These are phyloP conservation scores for Bradysia coprophila DNA, from an alignment of 1,140 invertebrate species.

Conservation along the genomic window DNA sequence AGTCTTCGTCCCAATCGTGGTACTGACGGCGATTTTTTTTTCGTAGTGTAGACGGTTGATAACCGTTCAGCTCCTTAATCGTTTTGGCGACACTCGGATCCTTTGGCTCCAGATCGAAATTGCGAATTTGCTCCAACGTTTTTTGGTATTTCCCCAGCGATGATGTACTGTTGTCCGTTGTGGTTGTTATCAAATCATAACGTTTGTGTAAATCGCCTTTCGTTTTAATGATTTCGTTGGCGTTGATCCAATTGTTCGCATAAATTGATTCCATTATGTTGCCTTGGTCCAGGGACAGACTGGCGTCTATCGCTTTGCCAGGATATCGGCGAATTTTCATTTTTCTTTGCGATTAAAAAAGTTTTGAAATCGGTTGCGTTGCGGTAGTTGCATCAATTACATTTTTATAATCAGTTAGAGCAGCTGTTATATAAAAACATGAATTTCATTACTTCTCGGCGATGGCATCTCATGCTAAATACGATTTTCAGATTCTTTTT, in stretches of 20 bases:
- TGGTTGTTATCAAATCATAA: constrained; percentile 11
- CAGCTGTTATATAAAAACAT: too few species aligned
- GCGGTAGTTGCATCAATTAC: too few species aligned
- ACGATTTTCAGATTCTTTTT: too few species aligned
- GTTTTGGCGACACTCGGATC: constrained; percentile 11
- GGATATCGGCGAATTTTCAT: constrained; percentile 73
- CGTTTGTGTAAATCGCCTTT: constrained; percentile 5
- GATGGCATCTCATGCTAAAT: too few species aligned
- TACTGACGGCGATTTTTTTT: constrained; percentile 29
- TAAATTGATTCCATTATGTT: constrained; percentile 53
- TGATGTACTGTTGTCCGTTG: constrained; percentile 28
- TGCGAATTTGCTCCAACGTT: constrained; percentile 32
- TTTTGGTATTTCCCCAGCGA: constrained; percentile 37
- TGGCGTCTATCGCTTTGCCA: constrained; percentile 48
- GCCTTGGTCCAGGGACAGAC: constrained; percentile 36
- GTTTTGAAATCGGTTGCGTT: too few species aligned
- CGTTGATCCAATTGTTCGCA: constrained; percentile 64
- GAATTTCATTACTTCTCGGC: too few species aligned
- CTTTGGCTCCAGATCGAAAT: constrained; percentile 8
- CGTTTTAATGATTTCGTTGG: constrained; percentile 16
- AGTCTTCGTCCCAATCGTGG: constrained; percentile 32
- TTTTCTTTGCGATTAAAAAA: constrained; percentile 12
- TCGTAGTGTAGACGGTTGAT: constrained; percentile 31
- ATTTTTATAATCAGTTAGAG: too few species aligned
- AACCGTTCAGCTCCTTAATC: constrained; percentile 35